These are phyloP conservation scores for Lasioglossum oenotherae DNA, from an alignment of 2,888 invertebrate genomes.

Conservation along the genomic window DNA sequence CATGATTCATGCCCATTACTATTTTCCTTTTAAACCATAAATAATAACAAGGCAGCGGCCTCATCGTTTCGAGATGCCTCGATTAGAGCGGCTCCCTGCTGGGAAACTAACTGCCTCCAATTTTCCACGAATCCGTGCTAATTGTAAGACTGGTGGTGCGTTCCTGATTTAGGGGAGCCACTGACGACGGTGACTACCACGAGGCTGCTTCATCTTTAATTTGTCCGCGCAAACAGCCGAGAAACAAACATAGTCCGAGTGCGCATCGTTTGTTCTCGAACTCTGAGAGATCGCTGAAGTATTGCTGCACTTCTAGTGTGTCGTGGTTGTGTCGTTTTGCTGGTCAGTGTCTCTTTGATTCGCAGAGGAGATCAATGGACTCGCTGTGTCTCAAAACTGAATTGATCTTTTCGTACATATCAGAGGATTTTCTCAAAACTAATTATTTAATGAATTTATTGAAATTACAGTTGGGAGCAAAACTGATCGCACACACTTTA, in stretches of 20 bases:
- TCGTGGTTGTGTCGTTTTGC: background rate
- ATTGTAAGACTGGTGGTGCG: background rate
- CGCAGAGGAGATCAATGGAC: background rate
- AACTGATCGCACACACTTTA: no score
- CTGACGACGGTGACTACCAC: background rate
- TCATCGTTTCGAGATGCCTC: conserved; percentile 42
- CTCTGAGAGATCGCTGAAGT: background rate
- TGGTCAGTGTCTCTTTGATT: background rate
- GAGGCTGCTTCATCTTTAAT: conserved; percentile 15
- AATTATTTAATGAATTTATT: no score
- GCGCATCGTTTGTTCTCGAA: background rate
- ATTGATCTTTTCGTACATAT: background rate
- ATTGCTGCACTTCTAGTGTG: background rate
- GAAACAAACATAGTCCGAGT: background rate
- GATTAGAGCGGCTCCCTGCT: conserved; percentile 31
- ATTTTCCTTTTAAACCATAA: conserved; percentile 55
- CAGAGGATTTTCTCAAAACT: background rate
- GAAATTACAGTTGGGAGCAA: no score
- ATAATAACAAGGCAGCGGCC: conserved; percentile 41
- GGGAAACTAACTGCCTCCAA: conserved; percentile 42
- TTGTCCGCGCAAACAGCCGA: background rate
- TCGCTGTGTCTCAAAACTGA: background rate
- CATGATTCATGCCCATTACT: conserved; percentile 64
- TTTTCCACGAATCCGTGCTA: conserved; percentile 43
- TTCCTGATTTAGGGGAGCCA: conserved; percentile 21